Conservation (phyloP, 1,140 invertebrate species). For the Pygmarrhopalites habei region DNA sequence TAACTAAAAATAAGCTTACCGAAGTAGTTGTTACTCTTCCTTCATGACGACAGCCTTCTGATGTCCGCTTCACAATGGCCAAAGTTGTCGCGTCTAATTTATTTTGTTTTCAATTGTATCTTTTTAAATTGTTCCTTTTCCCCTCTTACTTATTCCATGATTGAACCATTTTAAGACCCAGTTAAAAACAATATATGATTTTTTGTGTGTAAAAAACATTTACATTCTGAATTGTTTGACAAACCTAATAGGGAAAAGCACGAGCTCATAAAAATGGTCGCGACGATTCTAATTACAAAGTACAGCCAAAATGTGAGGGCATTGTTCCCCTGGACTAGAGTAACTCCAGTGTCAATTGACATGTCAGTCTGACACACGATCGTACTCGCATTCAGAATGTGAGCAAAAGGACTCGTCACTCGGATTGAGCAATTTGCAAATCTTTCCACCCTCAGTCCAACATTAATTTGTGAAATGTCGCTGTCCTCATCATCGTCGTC, state of each 20-base stretch:
- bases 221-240: no score
- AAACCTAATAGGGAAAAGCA: conserved; percentile 72
- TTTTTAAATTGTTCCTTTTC: no score
- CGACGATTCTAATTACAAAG: conserved; percentile 64
- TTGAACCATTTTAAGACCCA: no score
- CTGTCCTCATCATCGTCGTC: neutral
- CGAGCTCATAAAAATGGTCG: conserved; percentile 63
- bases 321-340: conserved; percentile 12
- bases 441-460: neutral
- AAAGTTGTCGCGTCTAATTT: conserved; percentile 73
- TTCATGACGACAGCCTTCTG: no score
- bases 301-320: conserved; percentile 67
- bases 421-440: neutral
- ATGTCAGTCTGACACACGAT: conserved; percentile 1
- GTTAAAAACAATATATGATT: no score
- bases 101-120: no score
- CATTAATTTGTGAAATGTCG: neutral
- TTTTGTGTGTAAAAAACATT: no score
- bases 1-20: no score
- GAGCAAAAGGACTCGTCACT: neutral
- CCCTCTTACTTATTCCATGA: no score
- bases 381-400: neutral
- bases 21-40: no score
- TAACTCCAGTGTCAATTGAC: conserved; percentile 5
- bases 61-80: conserved; percentile 68